phyloP scores from a whole-genome alignment of 2,888 invertebrate genomes.

The Yponomeuta evonymella region DNA sequence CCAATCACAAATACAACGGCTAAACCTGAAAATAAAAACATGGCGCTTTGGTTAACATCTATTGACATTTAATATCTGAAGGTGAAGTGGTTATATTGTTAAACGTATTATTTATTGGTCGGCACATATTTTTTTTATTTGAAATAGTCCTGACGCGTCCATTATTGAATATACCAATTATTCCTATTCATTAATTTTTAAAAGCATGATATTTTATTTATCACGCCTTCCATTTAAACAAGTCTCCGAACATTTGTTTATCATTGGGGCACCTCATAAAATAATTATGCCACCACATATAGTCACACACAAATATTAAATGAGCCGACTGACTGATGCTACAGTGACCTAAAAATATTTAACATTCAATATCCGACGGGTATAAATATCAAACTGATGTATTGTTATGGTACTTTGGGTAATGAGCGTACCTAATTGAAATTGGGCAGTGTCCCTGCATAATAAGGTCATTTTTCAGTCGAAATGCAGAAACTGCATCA shows the following conservation, averaged over 20 bases:
- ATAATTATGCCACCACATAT: slow-evolving; percentile 27
- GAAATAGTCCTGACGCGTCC: neutral
- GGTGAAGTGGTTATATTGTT: too few species aligned
- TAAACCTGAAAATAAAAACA: too few species aligned
- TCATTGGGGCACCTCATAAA: slow-evolving; percentile 31
- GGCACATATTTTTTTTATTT: neutral
- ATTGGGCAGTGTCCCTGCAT: neutral
- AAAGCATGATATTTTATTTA: slow-evolving; percentile 24
- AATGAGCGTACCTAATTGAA: neutral
- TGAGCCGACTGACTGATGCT: slow-evolving; percentile 28
- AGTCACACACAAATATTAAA: slow-evolving; percentile 36
- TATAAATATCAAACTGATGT: slow-evolving; percentile 2
- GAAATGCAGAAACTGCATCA: neutral
- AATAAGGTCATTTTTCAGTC: neutral
- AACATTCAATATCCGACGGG: neutral
- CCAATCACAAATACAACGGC: too few species aligned
- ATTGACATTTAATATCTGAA: too few species aligned
- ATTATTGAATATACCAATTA: neutral
- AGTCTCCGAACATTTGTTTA: slow-evolving; percentile 35
- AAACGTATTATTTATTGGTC: neutral
- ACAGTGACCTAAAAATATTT: neutral
- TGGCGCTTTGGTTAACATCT: too few species aligned
- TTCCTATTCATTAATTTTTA: slow-evolving; percentile 19
- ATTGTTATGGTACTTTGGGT: neutral
- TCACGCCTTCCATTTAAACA: slow-evolving; percentile 25